Conservation (phyloP, 2,113 vertebrate species). For the Cynopterus brachyotis region DNA sequence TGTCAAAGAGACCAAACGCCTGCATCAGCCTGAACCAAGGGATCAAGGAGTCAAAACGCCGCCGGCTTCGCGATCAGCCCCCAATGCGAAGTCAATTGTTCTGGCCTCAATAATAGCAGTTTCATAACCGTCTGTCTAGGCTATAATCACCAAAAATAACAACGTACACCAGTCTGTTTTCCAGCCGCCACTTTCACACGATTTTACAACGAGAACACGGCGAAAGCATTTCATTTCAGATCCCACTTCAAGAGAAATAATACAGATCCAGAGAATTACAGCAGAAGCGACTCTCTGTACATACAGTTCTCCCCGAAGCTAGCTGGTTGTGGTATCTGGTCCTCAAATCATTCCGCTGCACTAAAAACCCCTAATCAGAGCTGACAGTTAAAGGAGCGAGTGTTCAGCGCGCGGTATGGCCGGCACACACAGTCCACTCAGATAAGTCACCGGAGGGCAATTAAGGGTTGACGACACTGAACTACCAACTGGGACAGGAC, state of each 20-base stretch:
- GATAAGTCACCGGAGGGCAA: neutral
- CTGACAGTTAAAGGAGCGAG: neutral
- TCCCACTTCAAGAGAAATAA: neutral
- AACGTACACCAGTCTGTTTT: neutral
- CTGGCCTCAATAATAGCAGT: neutral
- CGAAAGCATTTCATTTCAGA: neutral
- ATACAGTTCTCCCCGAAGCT: neutral
- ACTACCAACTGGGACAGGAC: neutral
- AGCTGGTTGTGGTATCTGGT: neutral
- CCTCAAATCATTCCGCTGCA: neutral
- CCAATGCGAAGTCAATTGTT: neutral
- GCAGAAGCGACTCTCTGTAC: neutral
- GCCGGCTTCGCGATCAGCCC: neutral
- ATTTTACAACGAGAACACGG: neutral
- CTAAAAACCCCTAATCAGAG: neutral
- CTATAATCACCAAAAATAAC: neutral
- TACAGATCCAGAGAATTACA: neutral
- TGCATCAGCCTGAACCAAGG: neutral
- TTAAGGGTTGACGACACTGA: neutral
- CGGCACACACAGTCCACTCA: neutral
- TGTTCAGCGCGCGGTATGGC: neutral
- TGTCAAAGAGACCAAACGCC: neutral
- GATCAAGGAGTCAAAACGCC: neutral
- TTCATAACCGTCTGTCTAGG: neutral
- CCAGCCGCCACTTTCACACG: neutral